Conservation (phyloP, 2,797 vertebrate genomes). For the Sebastes melanostomus region DNA sequence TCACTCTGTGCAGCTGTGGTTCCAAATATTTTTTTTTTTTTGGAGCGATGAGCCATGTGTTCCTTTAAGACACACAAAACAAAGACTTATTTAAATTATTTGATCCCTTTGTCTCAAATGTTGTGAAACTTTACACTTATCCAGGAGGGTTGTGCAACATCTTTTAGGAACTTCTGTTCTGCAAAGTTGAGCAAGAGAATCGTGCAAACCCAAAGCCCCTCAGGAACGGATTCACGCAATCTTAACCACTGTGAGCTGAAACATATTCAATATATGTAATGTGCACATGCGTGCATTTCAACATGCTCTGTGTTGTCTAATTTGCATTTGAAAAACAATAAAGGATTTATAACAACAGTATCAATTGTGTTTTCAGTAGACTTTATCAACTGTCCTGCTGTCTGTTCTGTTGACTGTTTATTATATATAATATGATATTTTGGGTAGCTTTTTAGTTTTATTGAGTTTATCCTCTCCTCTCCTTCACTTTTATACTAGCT, state of each 20-base stretch:
- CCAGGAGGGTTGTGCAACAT: neutral
- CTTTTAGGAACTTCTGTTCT: constrained; percentile 1
- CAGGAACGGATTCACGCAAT: constrained; percentile 20
- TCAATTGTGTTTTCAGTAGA: neutral
- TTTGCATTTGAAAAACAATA: constrained; percentile 57
- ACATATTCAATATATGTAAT: constrained; percentile 29
- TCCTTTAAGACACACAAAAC: constrained; percentile 6
- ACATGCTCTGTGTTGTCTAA: constrained; percentile 20
- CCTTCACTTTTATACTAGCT: neutral
- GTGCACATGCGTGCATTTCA: constrained; percentile 26
- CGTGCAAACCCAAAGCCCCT: constrained; percentile 22
- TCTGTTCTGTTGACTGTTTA: neutral
- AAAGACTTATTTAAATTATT: constrained; percentile 41
- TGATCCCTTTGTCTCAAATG: constrained; percentile 32
- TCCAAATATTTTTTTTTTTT: neutral
- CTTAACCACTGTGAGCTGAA: constrained; percentile 43
- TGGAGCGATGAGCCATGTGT: neutral
- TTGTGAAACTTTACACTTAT: constrained; percentile 13
- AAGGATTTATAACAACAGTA: constrained; percentile 51
- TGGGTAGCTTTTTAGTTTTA: neutral
- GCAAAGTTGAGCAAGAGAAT: neutral
- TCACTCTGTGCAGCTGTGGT: constrained; percentile 21
- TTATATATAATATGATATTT: neutral
- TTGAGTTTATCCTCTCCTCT: neutral
- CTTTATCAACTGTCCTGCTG: neutral